A percentile compares a stretch with the other conserved stretches of the same genome.
Evolutionary conservation across 2,888 invertebrate genomes (phyloP).

Genomic region (Drosophila falleni): DNA sequence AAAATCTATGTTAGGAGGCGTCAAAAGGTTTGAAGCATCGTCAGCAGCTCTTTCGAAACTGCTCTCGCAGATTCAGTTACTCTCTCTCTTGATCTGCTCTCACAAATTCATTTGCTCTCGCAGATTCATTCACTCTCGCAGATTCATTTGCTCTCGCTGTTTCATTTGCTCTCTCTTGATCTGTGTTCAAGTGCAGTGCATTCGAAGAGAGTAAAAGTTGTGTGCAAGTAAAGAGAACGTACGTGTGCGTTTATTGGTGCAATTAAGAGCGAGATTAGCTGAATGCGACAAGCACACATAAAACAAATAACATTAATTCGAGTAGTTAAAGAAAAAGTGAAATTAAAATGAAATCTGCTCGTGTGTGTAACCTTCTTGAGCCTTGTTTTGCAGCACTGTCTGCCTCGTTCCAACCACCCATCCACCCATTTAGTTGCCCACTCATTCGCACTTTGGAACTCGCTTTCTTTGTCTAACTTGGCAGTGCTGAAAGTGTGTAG

Average conservation of each 20-base stretch:
- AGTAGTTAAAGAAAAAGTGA: conserved; percentile 59
- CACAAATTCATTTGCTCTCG: not conserved
- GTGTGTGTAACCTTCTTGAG: conserved; percentile 40
- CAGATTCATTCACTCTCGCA: not conserved
- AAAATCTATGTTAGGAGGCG: conserved; percentile 27
- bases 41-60: not conserved
- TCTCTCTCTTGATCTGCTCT: conserved; percentile 3
- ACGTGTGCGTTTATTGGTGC: conserved; percentile 9
- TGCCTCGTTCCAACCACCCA: conserved; percentile 1
- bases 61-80: too few species aligned
- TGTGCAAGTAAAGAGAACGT: not conserved
- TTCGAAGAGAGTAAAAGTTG: not conserved
- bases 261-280: conserved; percentile 1
- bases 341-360: conserved; percentile 56
- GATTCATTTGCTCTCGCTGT: not conserved
- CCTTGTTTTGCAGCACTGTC: conserved; percentile 4
- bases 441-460: not conserved
- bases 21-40: not conserved
- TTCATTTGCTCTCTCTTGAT: not conserved
- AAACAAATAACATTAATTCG: conserved; percentile 61
- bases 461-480: not conserved
- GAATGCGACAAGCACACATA: conserved; percentile 3
- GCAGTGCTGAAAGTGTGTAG: conserved; percentile 7
- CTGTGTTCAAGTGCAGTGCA: not conserved
- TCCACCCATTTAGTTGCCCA: not conserved